These are phyloP conservation scores for Callocephalon fimbriatum DNA, from an alignment of 2,113 vertebrate species.

Conservation along the genomic window DNA sequence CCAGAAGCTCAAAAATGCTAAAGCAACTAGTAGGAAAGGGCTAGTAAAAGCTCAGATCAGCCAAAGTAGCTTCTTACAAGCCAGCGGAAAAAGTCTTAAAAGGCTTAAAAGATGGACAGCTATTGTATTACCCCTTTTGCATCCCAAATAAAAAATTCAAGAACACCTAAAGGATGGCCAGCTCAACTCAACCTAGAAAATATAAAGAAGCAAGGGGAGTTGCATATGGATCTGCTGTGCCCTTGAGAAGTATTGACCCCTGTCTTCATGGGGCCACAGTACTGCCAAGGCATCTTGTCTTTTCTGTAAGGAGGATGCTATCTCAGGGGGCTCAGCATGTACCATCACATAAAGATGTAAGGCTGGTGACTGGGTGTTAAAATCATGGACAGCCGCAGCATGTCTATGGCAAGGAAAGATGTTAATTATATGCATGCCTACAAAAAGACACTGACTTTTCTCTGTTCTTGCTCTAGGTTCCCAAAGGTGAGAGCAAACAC, in stretches of 20 bases:
- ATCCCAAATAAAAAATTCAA: background rate
- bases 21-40: background rate
- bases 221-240: background rate
- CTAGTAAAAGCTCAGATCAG: background rate
- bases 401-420: background rate
- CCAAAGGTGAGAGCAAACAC: background rate
- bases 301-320: background rate
- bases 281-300: background rate
- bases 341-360: background rate
- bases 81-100: background rate
- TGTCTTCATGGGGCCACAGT: background rate
- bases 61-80: background rate
- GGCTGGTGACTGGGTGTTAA: background rate
- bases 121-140: background rate
- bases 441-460: background rate
- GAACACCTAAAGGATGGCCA: background rate
- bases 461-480: background rate
- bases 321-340: background rate
- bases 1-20: background rate
- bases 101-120: background rate
- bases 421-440: background rate
- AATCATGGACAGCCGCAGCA: background rate
- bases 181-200: background rate
- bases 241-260: background rate
- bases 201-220: fast-evolving